These are phyloP conservation scores for Holotrichia oblita DNA, from an alignment of 1,140 invertebrate genomes.

Conservation along the genomic window DNA sequence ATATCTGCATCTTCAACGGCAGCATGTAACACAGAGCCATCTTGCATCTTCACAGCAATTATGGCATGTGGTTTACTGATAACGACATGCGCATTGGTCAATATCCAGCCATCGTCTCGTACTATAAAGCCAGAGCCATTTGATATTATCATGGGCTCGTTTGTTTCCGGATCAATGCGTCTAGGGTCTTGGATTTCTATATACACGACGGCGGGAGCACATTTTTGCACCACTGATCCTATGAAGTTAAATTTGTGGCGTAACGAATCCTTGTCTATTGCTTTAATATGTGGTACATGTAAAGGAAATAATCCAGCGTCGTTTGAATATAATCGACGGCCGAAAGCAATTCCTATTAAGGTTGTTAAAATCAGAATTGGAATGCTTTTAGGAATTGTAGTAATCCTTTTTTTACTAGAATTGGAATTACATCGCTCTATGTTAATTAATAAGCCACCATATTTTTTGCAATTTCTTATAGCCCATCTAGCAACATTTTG, in stretches of 20 bases:
- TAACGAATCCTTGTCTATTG: conserved; percentile 39
- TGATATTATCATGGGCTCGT: conserved; percentile 73
- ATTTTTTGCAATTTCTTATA: background rate
- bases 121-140: conserved; percentile 94
- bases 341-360: background rate
- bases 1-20: conserved; percentile 85
- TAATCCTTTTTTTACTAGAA: too few species aligned
- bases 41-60: conserved; percentile 70
- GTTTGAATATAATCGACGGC: background rate
- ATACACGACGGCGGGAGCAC: conserved; percentile 85
- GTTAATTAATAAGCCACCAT: too few species aligned
- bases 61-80: conserved; percentile 76
- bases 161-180: conserved; percentile 67
- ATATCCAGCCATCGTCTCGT: conserved; percentile 84
- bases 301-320: too few species aligned
- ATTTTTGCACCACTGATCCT: conserved; percentile 87
- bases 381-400: background rate
- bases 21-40: conserved; percentile 64
- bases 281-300: background rate
- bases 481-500: conserved; percentile 12
- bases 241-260: conserved; percentile 77
- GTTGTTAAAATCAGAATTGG: background rate
- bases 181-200: conserved; percentile 84
- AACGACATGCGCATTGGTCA: conserved; percentile 96
- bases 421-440: too few species aligned